A percentile compares a stretch with the other conserved stretches of the same genome.
These are phyloP conservation scores for Hestina assimilis DNA, from an alignment of 1,140 invertebrate species.

Conservation along the genomic window DNA sequence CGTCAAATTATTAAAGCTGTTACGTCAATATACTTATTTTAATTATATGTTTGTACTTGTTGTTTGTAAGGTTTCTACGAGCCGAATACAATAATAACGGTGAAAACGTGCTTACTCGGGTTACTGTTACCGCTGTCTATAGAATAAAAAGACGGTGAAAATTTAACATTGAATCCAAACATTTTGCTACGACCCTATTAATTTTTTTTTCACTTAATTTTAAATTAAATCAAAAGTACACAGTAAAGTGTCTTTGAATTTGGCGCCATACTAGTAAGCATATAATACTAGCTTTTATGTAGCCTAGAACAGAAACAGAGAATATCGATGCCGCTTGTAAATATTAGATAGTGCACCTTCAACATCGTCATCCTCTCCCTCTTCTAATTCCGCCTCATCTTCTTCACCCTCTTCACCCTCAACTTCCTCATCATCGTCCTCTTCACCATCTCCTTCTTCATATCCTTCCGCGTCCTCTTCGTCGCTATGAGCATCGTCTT, in stretches of 20 bases:
- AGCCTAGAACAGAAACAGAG: too few species aligned
- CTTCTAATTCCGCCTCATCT: conserved; percentile 83
- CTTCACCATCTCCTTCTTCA: conserved; percentile 73
- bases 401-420: conserved; percentile 82
- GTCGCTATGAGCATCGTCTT: conserved; percentile 81
- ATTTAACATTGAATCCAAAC: too few species aligned
- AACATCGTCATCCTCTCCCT: conserved; percentile 84
- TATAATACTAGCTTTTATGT: background rate
- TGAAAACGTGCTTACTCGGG: conserved; percentile 19
- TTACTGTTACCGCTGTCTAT: conserved; percentile 8
- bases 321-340: too few species aligned
- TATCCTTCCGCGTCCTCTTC: conserved; percentile 80
- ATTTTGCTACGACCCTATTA: too few species aligned
- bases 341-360: conserved; percentile 79
- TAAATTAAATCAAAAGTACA: background rate
- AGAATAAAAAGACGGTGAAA: too few species aligned
- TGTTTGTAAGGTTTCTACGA: conserved; percentile 21
- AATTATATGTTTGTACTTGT: background rate
- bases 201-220: too few species aligned
- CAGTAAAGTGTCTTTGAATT: conserved; percentile 10
- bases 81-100: conserved; percentile 16
- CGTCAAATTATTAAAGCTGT: too few species aligned
- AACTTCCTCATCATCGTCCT: conserved; percentile 79
- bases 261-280: conserved; percentile 8
- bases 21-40: background rate